phyloP scores from a whole-genome alignment of 1,140 invertebrate species.

The Cecropterus lyciades region DNA sequence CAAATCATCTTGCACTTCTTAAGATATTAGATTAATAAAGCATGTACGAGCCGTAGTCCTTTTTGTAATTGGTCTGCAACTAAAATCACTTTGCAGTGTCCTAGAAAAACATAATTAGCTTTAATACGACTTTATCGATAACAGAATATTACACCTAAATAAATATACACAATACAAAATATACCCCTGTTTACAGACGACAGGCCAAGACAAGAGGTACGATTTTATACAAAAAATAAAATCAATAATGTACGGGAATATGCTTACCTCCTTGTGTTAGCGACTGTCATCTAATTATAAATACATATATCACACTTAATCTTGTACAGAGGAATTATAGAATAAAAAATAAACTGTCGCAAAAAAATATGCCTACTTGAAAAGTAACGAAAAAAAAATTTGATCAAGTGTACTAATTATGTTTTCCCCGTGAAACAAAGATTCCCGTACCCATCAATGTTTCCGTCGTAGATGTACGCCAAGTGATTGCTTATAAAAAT shows the following conservation, averaged over 20 bases:
- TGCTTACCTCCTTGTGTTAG: conserved; percentile 77
- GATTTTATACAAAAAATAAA: conserved; percentile 84
- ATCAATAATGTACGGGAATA: conserved; percentile 78
- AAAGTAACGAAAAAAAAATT: conserved; percentile 42
- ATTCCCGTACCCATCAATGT: conserved; percentile 82
- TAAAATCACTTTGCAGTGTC: conserved; percentile 65
- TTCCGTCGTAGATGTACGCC: conserved; percentile 51
- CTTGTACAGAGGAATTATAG: conserved; percentile 61
- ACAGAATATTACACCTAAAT: conserved; percentile 68
- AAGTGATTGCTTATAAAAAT: conserved; percentile 49
- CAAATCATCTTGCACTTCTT: conserved; percentile 40
- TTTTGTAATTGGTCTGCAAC: conserved; percentile 64
- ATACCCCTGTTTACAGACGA: conserved; percentile 75
- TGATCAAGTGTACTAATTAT: conserved; percentile 71
- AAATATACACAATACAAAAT: conserved; percentile 72
- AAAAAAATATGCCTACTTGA: conserved; percentile 26
- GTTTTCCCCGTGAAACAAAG: conserved; percentile 79
- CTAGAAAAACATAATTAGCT: conserved; percentile 80
- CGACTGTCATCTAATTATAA: conserved; percentile 77
- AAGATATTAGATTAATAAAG: conserved; percentile 54
- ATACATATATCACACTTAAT: conserved; percentile 79
- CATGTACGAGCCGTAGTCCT: conserved; percentile 57
- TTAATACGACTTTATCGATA: conserved; percentile 55
- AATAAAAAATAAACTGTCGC: conserved; percentile 18
- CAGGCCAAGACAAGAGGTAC: conserved; percentile 82